A percentile compares a stretch with the other conserved stretches of the same genome.
phyloP scores from a whole-genome alignment of 2,113 vertebrate species.

The Gavia stellata region DNA sequence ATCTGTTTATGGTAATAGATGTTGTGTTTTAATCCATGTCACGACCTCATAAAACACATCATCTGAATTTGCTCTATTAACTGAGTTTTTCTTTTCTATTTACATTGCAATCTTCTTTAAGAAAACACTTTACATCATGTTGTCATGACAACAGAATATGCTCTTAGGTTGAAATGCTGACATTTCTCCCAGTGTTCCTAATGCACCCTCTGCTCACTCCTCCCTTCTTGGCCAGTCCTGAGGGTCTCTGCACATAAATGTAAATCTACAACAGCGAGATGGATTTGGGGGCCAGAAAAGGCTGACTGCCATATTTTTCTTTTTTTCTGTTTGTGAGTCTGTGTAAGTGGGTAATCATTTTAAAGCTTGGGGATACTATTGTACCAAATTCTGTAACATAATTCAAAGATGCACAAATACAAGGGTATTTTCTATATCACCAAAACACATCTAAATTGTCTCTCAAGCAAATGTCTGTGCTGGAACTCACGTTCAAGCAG shows the following conservation, averaged over 20 bases:
- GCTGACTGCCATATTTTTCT: background rate
- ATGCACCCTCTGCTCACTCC: constrained; percentile 31
- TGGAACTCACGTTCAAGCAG: background rate
- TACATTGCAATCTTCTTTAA: constrained; percentile 61
- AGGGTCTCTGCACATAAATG: constrained; percentile 43
- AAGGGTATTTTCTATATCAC: background rate
- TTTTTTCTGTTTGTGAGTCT: constrained; percentile 28
- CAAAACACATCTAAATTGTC: background rate
- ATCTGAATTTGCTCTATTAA: constrained; percentile 46
- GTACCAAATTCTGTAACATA: background rate
- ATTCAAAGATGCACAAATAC: background rate
- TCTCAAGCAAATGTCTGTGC: constrained; percentile 24
- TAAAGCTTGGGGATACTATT: constrained; percentile 22
- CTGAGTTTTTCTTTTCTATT: constrained; percentile 48
- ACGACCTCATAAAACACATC: background rate
- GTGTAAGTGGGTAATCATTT: constrained; percentile 13
- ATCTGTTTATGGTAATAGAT: background rate
- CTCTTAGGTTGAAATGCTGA: constrained; percentile 61
- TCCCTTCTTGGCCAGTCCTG: constrained; percentile 37
- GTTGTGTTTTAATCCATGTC: background rate
- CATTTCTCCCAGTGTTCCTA: constrained; percentile 55
- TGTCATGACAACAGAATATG: constrained; percentile 73
- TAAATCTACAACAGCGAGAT: constrained; percentile 46
- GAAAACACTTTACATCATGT: constrained; percentile 65
- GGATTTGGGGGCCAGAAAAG: constrained; percentile 15